Base-by-base conservation (phyloP, 2,888 invertebrate genomes). In the Perizoma affinitatum region DNA sequence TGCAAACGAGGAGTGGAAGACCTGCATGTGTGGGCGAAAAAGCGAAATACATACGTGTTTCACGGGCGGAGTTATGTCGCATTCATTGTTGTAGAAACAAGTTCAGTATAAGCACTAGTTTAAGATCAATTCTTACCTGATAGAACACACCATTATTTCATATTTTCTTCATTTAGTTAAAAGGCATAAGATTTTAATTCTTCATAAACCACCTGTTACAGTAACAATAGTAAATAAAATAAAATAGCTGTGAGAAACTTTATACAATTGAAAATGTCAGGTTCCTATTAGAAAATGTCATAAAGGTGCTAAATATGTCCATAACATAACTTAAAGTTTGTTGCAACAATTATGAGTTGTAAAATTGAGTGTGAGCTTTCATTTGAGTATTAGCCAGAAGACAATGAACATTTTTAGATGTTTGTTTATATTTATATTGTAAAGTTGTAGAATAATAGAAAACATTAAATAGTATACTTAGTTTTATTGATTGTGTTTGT, bases 341-440 rank as follows among this genome's bases (percentile, higher is more conserved):
- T n/a, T n/a, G n/a, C n/a, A n/a, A n/a, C n/a, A n/a, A n/a, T n/a
- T n/a, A 11, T 44, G 22, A 11, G 44, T 44, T 22, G 44, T 44
- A 5, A 44, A 11, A 11, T 5, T 44, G 22, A 35, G 6, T 44
- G 34, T 54, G 40, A 35, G 43, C 35, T 58, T 52, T 52, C 11
- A 46, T 51, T 45, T 47, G 46, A 58, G 47, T 22, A 58, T 58
- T 52, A 36, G 41, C 4, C 8, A 1, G 5, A 6, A 44, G 7
- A 8, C 6, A 38, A 43, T 36, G 10, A 34, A 52, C 42, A 52
- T 58, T 53, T 58, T 47, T 48, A 42, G 46, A 41, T 53, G 42
- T 42, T 47, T 67, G 58, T 74, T 22, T 22, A 22, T 62, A 52
- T 52, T 52, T 52, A 46, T 57, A 35, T 51, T 51, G 43, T 43